Evolutionary conservation across 2,888 invertebrate species (phyloP).

Genomic region (Drosophila diplacantha): DNA sequence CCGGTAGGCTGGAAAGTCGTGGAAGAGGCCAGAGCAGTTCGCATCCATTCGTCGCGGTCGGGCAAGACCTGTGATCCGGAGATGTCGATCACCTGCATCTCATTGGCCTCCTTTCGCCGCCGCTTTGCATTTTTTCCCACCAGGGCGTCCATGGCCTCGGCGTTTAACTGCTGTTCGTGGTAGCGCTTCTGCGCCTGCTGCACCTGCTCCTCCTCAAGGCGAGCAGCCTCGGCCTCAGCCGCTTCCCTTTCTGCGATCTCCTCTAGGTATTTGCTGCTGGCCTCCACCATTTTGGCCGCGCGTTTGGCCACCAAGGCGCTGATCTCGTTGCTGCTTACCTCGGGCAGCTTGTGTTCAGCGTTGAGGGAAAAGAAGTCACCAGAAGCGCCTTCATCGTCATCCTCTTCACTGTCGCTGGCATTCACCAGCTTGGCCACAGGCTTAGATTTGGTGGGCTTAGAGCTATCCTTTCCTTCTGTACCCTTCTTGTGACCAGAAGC

Average conservation of each 20-base stretch:
- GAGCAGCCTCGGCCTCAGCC: constrained; percentile 26
- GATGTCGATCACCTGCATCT: constrained; percentile 88
- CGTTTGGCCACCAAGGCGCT: constrained; percentile 75
- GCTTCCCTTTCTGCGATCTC: constrained; percentile 28
- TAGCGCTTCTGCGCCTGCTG: constrained; percentile 58
- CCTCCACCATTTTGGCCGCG: constrained; percentile 74
- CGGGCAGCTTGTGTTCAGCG: constrained; percentile 78
- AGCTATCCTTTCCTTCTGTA: constrained; percentile 33
- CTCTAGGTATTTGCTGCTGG: constrained; percentile 59
- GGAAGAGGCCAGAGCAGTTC: constrained; percentile 87
- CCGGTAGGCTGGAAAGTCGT: constrained; percentile 79
- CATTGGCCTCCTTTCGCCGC: constrained; percentile 77
- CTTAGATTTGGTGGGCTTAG: constrained; percentile 31
- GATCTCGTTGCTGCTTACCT: constrained; percentile 78
- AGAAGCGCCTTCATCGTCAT: constrained; percentile 68
- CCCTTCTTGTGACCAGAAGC: constrained; percentile 34
- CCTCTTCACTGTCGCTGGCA: constrained; percentile 78
- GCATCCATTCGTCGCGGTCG: constrained; percentile 88
- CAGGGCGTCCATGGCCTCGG: constrained; percentile 80
- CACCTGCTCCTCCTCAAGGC: constrained; percentile 43
- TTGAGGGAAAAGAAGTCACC: constrained; percentile 77
- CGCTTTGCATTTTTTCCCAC: constrained; percentile 83
- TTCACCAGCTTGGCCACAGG: constrained; percentile 52
- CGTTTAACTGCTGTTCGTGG: constrained; percentile 56
- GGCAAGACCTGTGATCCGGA: constrained; percentile 88